Base-by-base conservation (phyloP, 2,797 vertebrate species). In the Periparus ater region DNA sequence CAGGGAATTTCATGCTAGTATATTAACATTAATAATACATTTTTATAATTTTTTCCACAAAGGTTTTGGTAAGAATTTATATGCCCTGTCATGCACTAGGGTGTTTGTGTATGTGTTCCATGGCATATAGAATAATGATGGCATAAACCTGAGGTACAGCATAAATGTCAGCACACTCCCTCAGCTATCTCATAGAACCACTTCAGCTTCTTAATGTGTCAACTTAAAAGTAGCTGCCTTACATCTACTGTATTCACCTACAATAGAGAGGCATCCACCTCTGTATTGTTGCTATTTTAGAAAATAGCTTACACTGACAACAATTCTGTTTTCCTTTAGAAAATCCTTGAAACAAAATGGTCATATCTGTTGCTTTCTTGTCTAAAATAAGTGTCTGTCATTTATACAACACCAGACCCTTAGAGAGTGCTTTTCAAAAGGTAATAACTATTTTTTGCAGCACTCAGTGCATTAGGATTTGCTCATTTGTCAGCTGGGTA, bases 261-360 rank as follows among this genome's bases (percentile, higher is more conserved):
- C 58, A 77, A 77, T 38, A 58, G 47, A 91, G 71, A 79, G 75
- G 27, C 72, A 87, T 61, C 55, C 53, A 65, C 61, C 57, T 79
- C 57, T 65, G 22, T 42, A 26, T 62, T 91, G 82, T 27, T 62
- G 54, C 51, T 91, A 19, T 61, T 81, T 73, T 73, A 81, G 66
- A 72, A 94, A 92, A 96, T 85, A 96, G 81, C 66, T 94, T 89
- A 82, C 42, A 21, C 38, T 80, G 91, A 81, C 91, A 95, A 91
- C 75, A 76, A 14, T 93, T 85, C 55, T 89, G 40, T 84, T 95
- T 94, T 83, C 70, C 54, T 86, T 88, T 50, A 93, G 84, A 93
- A 94, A 94, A 95, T 65, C 85, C 87, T 94, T 94, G 88, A 96
- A 96, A 93, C 62, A 91, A 90, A 91, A 82, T 0, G 21, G 71